phyloP scores from a whole-genome alignment of 2,113 vertebrate species.

The Hyaena hyaena region DNA sequence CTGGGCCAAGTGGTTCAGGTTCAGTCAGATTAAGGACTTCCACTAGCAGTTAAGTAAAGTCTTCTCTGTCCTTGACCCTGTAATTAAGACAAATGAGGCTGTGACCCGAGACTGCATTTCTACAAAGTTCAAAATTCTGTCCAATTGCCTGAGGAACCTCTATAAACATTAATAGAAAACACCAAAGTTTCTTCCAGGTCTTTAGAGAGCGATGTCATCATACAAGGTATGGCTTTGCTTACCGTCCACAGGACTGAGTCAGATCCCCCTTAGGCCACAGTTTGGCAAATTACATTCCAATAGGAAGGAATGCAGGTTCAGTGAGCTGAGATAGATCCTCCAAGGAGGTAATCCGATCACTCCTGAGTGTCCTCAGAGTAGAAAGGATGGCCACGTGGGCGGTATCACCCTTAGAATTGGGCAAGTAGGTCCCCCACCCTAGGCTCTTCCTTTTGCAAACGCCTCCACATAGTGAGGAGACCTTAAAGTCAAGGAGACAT shows the following conservation, averaged over 20 bases:
- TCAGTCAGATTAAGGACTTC: constrained; percentile 54
- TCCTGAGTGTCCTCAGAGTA: background rate
- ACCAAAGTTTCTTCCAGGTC: background rate
- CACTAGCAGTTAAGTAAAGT: constrained; percentile 49
- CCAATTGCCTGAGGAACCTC: background rate
- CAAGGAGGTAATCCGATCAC: background rate
- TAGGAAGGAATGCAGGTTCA: background rate
- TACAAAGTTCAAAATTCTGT: background rate
- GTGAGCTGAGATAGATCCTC: background rate
- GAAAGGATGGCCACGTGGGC: background rate
- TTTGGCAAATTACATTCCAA: constrained; percentile 12
- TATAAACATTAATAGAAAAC: background rate
- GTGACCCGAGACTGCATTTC: background rate
- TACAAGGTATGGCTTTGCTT: background rate
- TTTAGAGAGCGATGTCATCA: constrained; percentile 38
- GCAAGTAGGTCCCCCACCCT: background rate
- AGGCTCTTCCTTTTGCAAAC: background rate
- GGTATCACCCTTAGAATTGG: background rate
- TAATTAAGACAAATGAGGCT: constrained; percentile 55
- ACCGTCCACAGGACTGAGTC: background rate
- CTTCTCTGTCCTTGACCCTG: constrained; percentile 30
- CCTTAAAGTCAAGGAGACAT: background rate
- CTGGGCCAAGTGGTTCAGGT: background rate
- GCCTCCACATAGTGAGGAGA: background rate
- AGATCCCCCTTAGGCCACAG: background rate